phyloP scores from a whole-genome alignment of 2,797 vertebrate genomes.

The Meriones psammophilus region DNA sequence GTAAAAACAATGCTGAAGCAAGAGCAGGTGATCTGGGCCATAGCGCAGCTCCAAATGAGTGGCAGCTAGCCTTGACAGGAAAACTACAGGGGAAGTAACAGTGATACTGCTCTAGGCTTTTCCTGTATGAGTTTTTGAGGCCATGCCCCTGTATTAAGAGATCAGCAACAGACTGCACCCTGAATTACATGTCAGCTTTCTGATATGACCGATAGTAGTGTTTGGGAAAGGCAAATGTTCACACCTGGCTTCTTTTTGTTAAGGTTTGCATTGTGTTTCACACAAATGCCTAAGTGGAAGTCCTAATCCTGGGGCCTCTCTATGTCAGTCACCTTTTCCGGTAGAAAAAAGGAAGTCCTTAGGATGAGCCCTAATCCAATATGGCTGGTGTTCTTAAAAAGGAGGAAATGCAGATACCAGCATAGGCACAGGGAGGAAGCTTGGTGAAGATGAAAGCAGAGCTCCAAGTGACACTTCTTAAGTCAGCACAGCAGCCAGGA shows the following conservation, averaged over 20 bases:
- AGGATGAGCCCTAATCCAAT: background rate
- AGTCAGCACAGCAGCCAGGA: background rate
- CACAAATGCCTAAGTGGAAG: background rate
- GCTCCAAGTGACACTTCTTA: background rate
- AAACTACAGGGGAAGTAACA: background rate
- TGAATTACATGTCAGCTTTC: background rate
- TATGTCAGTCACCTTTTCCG: slow-evolving; percentile 18
- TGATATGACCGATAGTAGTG: slow-evolving; percentile 24
- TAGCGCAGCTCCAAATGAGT: background rate
- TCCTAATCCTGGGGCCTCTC: background rate
- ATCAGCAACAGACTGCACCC: slow-evolving; percentile 31
- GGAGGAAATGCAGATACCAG: background rate
- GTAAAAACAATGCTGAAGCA: background rate
- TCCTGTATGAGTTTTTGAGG: slow-evolving; percentile 9
- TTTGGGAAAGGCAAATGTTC: background rate
- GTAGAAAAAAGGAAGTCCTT: slow-evolving; percentile 28
- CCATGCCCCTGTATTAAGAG: background rate
- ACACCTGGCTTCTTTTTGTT: background rate
- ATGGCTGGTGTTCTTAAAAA: background rate
- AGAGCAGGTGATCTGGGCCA: background rate
- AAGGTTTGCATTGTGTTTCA: slow-evolving; percentile 2
- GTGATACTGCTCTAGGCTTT: background rate
- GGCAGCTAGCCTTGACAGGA: background rate
- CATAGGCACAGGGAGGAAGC: background rate
- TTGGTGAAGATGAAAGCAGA: background rate